These are phyloP conservation scores for Alfaro cultratus DNA, from an alignment of 2,797 vertebrate genomes.

Conservation along the genomic window DNA sequence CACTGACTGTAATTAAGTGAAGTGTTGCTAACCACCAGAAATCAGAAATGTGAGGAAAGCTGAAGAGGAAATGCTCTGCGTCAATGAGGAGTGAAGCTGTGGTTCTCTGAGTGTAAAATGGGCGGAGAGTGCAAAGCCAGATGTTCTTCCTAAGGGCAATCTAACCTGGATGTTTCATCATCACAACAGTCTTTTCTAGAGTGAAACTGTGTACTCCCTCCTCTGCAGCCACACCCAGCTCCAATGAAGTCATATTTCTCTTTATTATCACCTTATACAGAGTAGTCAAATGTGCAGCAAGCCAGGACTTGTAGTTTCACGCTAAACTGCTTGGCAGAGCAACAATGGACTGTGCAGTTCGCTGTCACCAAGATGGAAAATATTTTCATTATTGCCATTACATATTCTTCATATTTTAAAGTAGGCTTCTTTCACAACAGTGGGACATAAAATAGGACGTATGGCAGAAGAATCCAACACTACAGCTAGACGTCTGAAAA, in stretches of 20 bases:
- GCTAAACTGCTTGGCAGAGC: slow-evolving; percentile 15
- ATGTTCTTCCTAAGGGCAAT: slow-evolving; percentile 26
- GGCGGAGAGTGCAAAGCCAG: not conserved
- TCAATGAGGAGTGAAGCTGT: not conserved
- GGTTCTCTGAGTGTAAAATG: not conserved
- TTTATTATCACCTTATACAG: not conserved
- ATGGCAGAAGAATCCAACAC: not conserved
- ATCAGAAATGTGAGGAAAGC: slow-evolving; percentile 49
- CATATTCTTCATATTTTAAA: not conserved
- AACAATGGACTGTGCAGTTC: slow-evolving; percentile 2
- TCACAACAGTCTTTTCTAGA: slow-evolving; percentile 25
- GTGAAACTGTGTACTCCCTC: slow-evolving; percentile 4
- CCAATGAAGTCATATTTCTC: slow-evolving; percentile 31
- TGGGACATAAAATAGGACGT: not conserved
- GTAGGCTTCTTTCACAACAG: not conserved
- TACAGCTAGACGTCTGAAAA: slow-evolving; percentile 14
- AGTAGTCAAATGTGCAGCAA: not conserved
- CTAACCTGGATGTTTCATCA: slow-evolving; percentile 65
- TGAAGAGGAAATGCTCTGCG: not conserved
- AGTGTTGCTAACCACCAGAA: not conserved
- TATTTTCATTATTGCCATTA: not conserved
- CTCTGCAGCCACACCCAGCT: slow-evolving; percentile 54
- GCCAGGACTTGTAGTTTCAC: slow-evolving; percentile 24
- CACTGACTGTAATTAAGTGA: not conserved
- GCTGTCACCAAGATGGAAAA: not conserved